Percentiles rank a stretch among this genome's conserved stretches.
Evolutionary conservation across 53 echinoderm and acorn worm species (phyloP).

Genomic region (Patiria pectinifera): DNA sequence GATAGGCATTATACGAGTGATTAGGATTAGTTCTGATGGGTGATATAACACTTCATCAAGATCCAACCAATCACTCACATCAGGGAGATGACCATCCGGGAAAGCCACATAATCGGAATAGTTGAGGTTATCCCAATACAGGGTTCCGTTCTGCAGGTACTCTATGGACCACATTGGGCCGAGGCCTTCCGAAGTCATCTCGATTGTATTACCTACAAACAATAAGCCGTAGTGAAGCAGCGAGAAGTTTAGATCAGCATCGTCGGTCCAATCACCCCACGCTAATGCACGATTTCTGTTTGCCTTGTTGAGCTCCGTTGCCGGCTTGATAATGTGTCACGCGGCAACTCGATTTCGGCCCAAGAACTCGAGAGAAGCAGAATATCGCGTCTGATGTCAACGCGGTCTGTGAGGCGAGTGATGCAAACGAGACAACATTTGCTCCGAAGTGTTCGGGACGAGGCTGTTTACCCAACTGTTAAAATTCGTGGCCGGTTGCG

Average conservation of each 20-base stretch:
- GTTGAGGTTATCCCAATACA: not conserved
- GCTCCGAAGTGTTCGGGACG: not conserved
- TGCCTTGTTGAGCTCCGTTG: not conserved
- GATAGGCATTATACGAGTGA: constrained; percentile 60
- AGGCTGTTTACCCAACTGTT: constrained; percentile 41
- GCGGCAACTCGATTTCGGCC: not conserved
- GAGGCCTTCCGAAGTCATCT: not conserved
- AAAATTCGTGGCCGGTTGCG: constrained; percentile 12
- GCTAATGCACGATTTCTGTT: not conserved
- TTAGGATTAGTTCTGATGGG: constrained; percentile 55
- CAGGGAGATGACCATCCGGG: not conserved
- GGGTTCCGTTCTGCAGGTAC: not conserved
- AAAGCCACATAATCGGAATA: not conserved
- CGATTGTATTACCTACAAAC: not conserved
- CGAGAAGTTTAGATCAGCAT: not conserved
- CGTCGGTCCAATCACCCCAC: not conserved
- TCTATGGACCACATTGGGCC: not conserved
- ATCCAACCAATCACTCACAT: not conserved
- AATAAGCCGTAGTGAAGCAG: not conserved
- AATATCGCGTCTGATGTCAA: not conserved
- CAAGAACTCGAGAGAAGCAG: constrained; percentile 14
- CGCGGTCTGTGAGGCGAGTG: not conserved
- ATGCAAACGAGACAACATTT: not conserved
- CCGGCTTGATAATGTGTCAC: not conserved
- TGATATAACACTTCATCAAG: constrained; percentile 21